phyloP scores from a whole-genome alignment of 2,797 vertebrate species.

The Epinephelus coioides region DNA sequence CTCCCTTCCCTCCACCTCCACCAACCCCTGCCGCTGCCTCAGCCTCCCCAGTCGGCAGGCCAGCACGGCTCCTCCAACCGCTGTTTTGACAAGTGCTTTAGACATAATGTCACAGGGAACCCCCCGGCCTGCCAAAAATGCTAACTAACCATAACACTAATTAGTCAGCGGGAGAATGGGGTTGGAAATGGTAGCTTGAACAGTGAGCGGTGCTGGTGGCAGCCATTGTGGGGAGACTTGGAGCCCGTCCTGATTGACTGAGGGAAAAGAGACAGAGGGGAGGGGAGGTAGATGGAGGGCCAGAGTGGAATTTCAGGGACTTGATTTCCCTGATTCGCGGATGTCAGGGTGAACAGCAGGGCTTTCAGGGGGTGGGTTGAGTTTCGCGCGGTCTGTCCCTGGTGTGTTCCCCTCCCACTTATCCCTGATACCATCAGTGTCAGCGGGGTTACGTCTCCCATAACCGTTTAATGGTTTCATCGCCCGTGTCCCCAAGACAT shows the following conservation, averaged over 20 bases:
- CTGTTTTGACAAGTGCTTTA: slow-evolving; percentile 85
- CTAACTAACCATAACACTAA: slow-evolving; percentile 86
- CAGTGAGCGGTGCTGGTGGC: slow-evolving; percentile 57
- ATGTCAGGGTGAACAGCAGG: slow-evolving; percentile 47
- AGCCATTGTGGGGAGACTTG: slow-evolving; percentile 74
- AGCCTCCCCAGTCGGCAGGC: slow-evolving; percentile 53
- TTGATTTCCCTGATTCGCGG: slow-evolving; percentile 45
- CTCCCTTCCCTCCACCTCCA: slow-evolving; percentile 16
- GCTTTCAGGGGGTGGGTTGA: slow-evolving; percentile 65
- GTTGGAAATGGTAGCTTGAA: slow-evolving; percentile 75
- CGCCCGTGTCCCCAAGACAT: slow-evolving; percentile 67
- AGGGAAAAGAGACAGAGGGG: slow-evolving; percentile 51
- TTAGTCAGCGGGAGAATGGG: slow-evolving; percentile 80
- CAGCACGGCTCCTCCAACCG: slow-evolving; percentile 61
- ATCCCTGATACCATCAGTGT: slow-evolving; percentile 74
- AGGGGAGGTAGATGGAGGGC: slow-evolving; percentile 23
- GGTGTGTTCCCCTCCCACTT: slow-evolving; percentile 57
- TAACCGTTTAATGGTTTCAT: slow-evolving; percentile 79
- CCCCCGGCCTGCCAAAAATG: slow-evolving; percentile 78
- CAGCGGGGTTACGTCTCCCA: slow-evolving; percentile 66
- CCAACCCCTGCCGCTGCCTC: slow-evolving; percentile 37
- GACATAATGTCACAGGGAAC: slow-evolving; percentile 84
- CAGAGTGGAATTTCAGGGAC: slow-evolving; percentile 68
- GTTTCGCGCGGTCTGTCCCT: slow-evolving; percentile 62
- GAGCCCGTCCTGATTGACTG: slow-evolving; percentile 80